Evolutionary conservation across 2,113 vertebrate species (phyloP), one percentile per base, ranked within the genome.

Genomic region (Origma solitaria): DNA sequence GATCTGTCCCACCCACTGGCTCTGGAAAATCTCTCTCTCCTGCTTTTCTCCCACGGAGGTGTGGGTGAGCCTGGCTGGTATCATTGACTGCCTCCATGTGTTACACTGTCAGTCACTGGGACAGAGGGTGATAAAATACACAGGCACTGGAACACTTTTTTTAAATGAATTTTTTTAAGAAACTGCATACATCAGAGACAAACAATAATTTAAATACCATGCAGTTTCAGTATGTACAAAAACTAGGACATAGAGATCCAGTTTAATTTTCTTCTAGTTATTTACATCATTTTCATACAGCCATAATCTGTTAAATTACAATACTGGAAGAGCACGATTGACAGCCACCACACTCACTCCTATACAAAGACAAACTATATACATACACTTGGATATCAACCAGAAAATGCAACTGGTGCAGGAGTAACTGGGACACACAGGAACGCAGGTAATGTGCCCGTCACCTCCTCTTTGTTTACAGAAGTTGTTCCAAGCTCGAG

Each of bases 161-260:
- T 97, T 79, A 60, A 97, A 93, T 61, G 2, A 58, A 18, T 97
- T 98, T 96, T 97, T 97, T 98, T 98, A 98, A 98, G 98, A 99
- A 99, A 99, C 98, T 98, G 98, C 98, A 98, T 98, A 99, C 99
- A 99, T 98, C 97, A 92, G 98, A 98, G 98, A 99, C 98, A 98
- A 98, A 99, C 98, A 98, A 98, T 98, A 99, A 98, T 98, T 99
- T 98, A 99, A 99, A 97, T 97, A 98, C 97, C 99, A 99, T 99
- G 99, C 99, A 98, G 98, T 98, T 98, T 98, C 98, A 98, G 96
- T 98, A 98, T 99, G 98, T 99, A 98, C 98, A 99, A 98, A 99
- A 98, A 44, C 95, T 95, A 96, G 97, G 97, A 97, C 96, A 89
- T 80, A 97, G 98, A 98, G 97, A 98, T 98, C 97, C 93, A 94